phyloP scores from a whole-genome alignment of 2,113 vertebrate species.

The Pachypanchax playfairii region DNA sequence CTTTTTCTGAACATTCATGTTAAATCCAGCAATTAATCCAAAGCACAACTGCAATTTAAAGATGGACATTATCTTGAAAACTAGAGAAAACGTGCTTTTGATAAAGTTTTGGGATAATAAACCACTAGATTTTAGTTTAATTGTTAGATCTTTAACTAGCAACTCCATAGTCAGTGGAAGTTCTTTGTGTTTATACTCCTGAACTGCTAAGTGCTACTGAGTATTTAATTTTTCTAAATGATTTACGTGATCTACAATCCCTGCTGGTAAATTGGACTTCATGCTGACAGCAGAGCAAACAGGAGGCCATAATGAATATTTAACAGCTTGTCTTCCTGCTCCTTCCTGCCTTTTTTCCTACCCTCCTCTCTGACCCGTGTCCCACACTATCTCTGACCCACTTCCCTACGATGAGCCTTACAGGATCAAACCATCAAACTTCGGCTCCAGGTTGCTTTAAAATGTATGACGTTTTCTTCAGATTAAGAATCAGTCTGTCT shows the following conservation, averaged over 20 bases:
- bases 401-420: slow-evolving; percentile 49
- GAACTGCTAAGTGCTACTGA: rapidly evolving
- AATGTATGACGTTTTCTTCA: slow-evolving; percentile 34
- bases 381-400: slow-evolving; percentile 56
- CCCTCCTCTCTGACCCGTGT: slow-evolving; percentile 36
- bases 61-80: too few relatives aligned
- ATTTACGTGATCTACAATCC: not conserved
- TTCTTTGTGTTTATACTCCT: not conserved
- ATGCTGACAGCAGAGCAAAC: slow-evolving; percentile 22
- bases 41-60: not conserved
- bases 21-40: too few relatives aligned
- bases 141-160: not conserved
- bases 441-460: slow-evolving; percentile 26
- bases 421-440: slow-evolving; percentile 56
- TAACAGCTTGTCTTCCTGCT: slow-evolving; percentile 49
- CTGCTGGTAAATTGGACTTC: slow-evolving; percentile 27
- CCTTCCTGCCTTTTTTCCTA: slow-evolving; percentile 35
- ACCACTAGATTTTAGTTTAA: too few relatives aligned
- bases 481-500: slow-evolving; percentile 13
- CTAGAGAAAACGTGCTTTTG: too few relatives aligned
- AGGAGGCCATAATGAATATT: slow-evolving; percentile 71
- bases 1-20: too few relatives aligned
- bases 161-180: not conserved
- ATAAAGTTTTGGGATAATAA: too few relatives aligned
- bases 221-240: not conserved